Evolutionary conservation across 2,888 invertebrate species (phyloP), one percentile per base, ranked within the genome.

Genomic region (Pomacea canaliculata): DNA sequence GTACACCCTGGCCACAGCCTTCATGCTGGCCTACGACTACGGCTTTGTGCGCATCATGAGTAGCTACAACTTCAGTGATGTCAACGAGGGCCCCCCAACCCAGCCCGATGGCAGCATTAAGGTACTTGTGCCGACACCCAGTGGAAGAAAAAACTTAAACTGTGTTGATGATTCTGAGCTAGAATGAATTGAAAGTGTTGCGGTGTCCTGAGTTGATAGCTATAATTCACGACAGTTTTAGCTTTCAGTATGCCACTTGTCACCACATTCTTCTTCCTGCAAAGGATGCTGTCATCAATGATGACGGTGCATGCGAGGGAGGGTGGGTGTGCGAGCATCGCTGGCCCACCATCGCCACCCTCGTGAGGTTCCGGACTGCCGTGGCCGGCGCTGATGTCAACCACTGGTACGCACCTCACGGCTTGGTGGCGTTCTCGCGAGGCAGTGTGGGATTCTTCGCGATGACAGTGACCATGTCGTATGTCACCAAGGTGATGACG

Each of bases 11-110:
- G 97, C 96, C 0, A 94, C 94, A 7, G 96, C 95, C 0, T 97
- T 96, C 90, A 96, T 95, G 94, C 92, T 98, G 90, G 96, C 97
- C 0, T 85, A 85, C 68, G 85, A 89, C 68, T 89, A 89, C 73
- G 89, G 89, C 3, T 92, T 93, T 77, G 94, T 95, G 0, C 56
- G 95, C 70, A 91, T 97, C 72, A 96, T 98, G 95, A 96, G 96
- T 88, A 96, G 96, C 82, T 97, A 93, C 87, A 92, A 88, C 71
- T 97, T 85, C 65, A 79, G 79, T 13, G 78, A 82, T 37, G 81
- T 80, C 68, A 23, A 73, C 13, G 70, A 81, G 48, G 86, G 85
- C 65, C 84, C 89, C 65, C 84, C 86, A 10, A 81, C 86, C 59
- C 82, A 85, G 59, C 77, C 67, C 0, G 84, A 84, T 71, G 83